These are phyloP conservation scores for Lordiphosa clarofinis DNA, from an alignment of 1,140 invertebrate species.

Conservation along the genomic window DNA sequence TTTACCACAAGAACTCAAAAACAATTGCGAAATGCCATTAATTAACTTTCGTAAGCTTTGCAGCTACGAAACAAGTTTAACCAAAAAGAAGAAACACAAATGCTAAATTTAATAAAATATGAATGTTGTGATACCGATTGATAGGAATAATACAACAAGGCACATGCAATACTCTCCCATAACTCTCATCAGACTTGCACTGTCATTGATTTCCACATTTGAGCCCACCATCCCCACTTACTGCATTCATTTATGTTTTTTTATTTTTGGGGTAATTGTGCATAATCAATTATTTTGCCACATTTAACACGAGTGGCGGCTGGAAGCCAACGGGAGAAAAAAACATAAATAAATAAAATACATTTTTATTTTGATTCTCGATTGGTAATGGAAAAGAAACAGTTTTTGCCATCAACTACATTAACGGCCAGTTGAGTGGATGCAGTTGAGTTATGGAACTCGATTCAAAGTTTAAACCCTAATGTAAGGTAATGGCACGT, in stretches of 20 bases:
- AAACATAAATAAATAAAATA: conserved; percentile 25
- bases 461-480: too few relatives aligned
- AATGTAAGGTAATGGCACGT: too few relatives aligned
- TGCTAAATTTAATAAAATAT: conserved; percentile 40
- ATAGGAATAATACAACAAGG: conserved; percentile 18
- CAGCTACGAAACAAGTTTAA: conserved; percentile 32
- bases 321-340: conserved; percentile 28
- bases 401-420: conserved; percentile 1
- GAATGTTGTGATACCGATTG: conserved; percentile 68
- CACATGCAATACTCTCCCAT: conserved; percentile 10
- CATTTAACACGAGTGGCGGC: conserved; percentile 49
- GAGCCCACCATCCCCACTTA: background rate
- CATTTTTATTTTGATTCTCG: conserved; percentile 18
- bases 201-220: conserved; percentile 5
- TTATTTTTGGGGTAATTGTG: conserved; percentile 53
- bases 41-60: conserved; percentile 40
- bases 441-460: conserved; percentile 7
- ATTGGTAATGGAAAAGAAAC: background rate
- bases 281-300: conserved; percentile 76
- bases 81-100: conserved; percentile 7
- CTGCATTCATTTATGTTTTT: background rate
- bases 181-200: conserved; percentile 11
- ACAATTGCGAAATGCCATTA: conserved; percentile 43
- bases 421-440: conserved; percentile 34
- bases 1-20: conserved; percentile 21